Conservation (phyloP, 2,888 invertebrate species). For the Caradrina clavipalpis region DNA sequence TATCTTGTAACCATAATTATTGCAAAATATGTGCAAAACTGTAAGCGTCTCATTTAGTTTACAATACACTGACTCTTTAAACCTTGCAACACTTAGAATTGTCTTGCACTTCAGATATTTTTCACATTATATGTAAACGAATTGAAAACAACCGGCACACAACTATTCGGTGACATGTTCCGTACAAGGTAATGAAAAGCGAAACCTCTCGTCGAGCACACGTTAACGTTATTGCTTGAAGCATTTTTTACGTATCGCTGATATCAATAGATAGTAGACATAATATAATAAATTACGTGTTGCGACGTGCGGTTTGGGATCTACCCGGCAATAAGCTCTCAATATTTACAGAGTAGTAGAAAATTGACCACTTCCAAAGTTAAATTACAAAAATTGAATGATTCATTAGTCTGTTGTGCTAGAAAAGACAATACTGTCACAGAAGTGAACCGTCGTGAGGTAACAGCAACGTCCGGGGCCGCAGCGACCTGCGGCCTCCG, state of each 20-base stretch:
- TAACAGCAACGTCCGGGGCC: constrained; percentile 50
- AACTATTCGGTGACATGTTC: constrained; percentile 86
- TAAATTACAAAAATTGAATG: constrained; percentile 87
- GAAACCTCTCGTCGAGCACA: constrained; percentile 85
- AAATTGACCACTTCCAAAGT: constrained; percentile 90
- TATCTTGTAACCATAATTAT: constrained; percentile 85
- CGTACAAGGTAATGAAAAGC: constrained; percentile 82
- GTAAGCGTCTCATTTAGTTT: constrained; percentile 88
- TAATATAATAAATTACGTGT: constrained; percentile 81
- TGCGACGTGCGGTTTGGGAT: constrained; percentile 87
- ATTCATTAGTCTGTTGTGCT: constrained; percentile 85
- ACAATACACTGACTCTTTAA: constrained; percentile 87
- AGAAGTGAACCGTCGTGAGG: constrained; percentile 71
- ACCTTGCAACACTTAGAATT: constrained; percentile 85
- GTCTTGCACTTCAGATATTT: constrained; percentile 83
- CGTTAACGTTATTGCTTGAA: constrained; percentile 87
- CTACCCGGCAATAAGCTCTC: constrained; percentile 90
- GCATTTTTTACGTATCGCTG: constrained; percentile 86
- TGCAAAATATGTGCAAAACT: constrained; percentile 90
- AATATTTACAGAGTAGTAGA: constrained; percentile 90
- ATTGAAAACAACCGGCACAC: constrained; percentile 88
- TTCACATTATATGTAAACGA: constrained; percentile 82
- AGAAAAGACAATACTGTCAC: constrained; percentile 84
- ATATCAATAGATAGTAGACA: constrained; percentile 81
- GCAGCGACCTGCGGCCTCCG: constrained; percentile 68